These are phyloP conservation scores for Catharus ustulatus DNA, from an alignment of 2,797 vertebrate species.

Conservation along the genomic window DNA sequence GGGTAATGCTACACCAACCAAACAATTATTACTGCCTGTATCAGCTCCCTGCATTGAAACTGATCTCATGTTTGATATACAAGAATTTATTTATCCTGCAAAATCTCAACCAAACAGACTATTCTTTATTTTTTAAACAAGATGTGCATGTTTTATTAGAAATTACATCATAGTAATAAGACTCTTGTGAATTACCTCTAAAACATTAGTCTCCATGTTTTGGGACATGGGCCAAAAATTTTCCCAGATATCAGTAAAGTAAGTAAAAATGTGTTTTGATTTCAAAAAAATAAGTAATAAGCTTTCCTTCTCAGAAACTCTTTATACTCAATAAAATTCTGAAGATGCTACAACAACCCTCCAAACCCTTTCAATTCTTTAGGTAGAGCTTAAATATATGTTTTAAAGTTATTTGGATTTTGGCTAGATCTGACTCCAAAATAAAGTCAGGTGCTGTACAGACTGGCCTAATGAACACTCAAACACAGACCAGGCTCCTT, in stretches of 20 bases:
- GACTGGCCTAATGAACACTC: background rate
- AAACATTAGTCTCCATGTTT: background rate
- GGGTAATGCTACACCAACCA: background rate
- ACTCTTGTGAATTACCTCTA: background rate
- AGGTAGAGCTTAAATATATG: background rate
- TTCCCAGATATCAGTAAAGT: background rate
- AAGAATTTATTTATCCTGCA: background rate
- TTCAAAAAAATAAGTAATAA: background rate
- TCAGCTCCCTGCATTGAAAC: background rate
- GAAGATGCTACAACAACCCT: background rate
- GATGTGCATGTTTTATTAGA: background rate
- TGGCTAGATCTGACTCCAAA: background rate
- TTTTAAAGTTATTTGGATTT: background rate
- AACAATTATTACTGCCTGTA: background rate
- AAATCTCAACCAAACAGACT: background rate
- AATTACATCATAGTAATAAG: background rate
- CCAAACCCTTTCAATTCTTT: background rate
- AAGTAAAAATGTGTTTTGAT: background rate
- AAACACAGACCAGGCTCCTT: background rate
- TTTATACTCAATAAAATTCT: background rate
- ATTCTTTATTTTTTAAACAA: background rate
- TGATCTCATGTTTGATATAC: background rate
- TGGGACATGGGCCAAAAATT: background rate
- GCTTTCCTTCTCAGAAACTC: background rate
- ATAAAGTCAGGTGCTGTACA: background rate